Percentiles rank a stretch among this genome's conserved stretches.
phyloP scores from a whole-genome alignment of 1,140 invertebrate species.

The Drosophila burlai region DNA sequence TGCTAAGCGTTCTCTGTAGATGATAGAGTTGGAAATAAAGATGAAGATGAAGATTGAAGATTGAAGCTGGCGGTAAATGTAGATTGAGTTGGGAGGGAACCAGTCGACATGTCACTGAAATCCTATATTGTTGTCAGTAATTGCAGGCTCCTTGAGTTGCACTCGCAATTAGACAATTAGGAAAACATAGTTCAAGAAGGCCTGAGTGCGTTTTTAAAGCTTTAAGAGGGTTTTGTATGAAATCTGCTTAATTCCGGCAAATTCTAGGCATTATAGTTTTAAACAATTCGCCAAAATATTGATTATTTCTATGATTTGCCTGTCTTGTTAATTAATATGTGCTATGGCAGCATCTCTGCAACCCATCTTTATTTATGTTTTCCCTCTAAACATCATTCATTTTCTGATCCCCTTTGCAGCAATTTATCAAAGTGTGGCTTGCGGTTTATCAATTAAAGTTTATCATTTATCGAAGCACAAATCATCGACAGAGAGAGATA shows the following conservation, averaged over 20 bases:
- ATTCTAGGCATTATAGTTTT: background rate
- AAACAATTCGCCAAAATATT: background rate
- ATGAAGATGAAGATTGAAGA: conserved; percentile 16
- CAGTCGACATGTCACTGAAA: conserved; percentile 11
- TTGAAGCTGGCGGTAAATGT: conserved; percentile 20
- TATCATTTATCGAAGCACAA: conserved; percentile 14
- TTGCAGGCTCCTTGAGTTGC: background rate
- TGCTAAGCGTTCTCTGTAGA: conserved; percentile 15
- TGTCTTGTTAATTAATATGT: conserved; percentile 3
- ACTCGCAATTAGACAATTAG: conserved; percentile 11
- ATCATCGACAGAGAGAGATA: background rate
- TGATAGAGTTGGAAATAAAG: conserved; percentile 23
- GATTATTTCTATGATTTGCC: background rate
- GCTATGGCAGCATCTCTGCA: too few relatives aligned
- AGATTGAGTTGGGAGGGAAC: conserved; percentile 24
- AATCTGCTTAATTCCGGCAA: background rate
- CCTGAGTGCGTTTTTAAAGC: background rate
- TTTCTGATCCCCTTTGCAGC: background rate
- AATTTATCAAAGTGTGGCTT: conserved; percentile 15
- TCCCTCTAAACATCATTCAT: conserved; percentile 7
- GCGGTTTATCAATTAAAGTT: conserved; percentile 21
- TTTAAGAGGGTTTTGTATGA: background rate
- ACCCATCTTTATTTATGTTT: conserved; percentile 14
- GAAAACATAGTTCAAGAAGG: background rate
- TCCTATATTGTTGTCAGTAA: background rate